Evolutionary conservation across 2,797 vertebrate genomes (phyloP), one percentile per base, ranked within the genome.

Genomic region (Chaenodraco wilsoni): DNA sequence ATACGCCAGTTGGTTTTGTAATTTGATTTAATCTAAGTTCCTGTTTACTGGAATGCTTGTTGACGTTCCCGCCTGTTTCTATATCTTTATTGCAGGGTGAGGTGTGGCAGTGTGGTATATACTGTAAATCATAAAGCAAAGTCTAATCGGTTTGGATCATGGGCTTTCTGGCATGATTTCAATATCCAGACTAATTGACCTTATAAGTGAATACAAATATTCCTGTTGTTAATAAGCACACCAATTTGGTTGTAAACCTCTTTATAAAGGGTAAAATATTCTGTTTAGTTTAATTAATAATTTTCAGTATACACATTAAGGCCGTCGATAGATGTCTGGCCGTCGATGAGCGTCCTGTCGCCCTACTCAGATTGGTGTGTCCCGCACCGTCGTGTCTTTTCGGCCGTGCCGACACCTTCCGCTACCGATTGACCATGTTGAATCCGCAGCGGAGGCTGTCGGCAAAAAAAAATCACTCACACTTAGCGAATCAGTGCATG

Each of bases 51-150:
- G 77, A 80, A 85, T 8, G 12, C 61, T 56, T 56, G 57, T 33
- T 78, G 45, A 62, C 1, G 15, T 49, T n/a, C 52, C 46, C 51
- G 4, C 65, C 60, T 59, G 19, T 64, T 72, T 67, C 46, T 71
- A 63, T 48, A n/a, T 49, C 65, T 72, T 14, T 51, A 59, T 68
- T 74, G 56, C 69, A 21, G 11, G 9, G 4, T 56, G 7, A 66
- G 15, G 33, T 43, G 44, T 72, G 62, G 10, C 19, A 48, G n/a
- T n/a, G 14, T 15, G 66, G n/a, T 52, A 21, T 48, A 0, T 40
- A 4, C 19, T 33, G 23, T 49, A 52, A 56, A 66, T 78, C 58
- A 81, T 91, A 87, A 91, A 89, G 78, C 92, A 92, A 91, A 93
- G 90, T 91, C 84, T 79, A 74, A 50, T 16, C 67, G 43, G 75